phyloP scores from a whole-genome alignment of 1,140 invertebrate species.

The Neodiprion pinetum region DNA sequence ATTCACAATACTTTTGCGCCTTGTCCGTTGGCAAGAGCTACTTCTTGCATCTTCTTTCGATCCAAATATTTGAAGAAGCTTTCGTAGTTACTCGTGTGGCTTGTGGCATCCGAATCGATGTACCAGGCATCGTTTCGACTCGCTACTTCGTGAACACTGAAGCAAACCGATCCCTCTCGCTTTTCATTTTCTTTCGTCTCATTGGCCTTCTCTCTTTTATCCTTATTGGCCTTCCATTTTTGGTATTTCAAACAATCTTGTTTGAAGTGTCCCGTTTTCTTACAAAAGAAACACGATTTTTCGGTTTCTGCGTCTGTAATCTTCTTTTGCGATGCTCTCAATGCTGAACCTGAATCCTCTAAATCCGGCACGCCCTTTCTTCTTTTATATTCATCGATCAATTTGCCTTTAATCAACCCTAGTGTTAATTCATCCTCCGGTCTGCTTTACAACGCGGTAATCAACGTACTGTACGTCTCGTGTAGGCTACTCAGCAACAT shows the following conservation, averaged over 20 bases:
- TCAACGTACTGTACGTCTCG: slow-evolving; percentile 25
- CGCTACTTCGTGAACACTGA: neutral
- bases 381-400: slow-evolving; percentile 22
- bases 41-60: neutral
- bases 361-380: neutral
- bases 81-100: slow-evolving; percentile 12
- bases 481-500: slow-evolving; percentile 31
- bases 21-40: neutral
- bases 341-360: neutral
- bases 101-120: slow-evolving; percentile 24
- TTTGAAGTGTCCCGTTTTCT: slow-evolving; percentile 24
- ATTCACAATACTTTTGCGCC: neutral
- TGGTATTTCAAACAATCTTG: slow-evolving; percentile 26
- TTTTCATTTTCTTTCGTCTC: neutral
- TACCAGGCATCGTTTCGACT: slow-evolving; percentile 10
- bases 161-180: slow-evolving; percentile 2
- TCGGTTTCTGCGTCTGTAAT: neutral
- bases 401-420: slow-evolving; percentile 20
- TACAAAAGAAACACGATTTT: slow-evolving; percentile 23
- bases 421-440: slow-evolving; percentile 29
- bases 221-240: slow-evolving; percentile 24
- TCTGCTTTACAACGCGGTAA: slow-evolving; percentile 27
- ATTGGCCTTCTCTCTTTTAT: neutral
- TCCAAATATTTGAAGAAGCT: slow-evolving; percentile 15
- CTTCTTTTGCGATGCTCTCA: slow-evolving; percentile 6